Base-by-base conservation (phyloP, 2,113 vertebrate genomes). In the Paedocypris sp. region DNA sequence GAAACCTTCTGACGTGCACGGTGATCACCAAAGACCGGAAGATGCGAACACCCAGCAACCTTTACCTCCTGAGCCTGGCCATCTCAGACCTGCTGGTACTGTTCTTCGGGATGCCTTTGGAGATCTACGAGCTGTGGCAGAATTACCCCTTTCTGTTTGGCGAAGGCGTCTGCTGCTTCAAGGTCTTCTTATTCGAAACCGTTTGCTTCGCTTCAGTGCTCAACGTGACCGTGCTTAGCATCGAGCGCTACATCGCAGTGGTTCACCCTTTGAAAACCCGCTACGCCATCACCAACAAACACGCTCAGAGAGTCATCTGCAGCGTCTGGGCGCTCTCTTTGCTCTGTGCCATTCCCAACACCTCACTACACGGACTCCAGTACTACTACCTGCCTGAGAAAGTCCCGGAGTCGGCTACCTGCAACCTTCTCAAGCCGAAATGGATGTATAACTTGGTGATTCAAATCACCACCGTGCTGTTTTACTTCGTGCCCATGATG, bases 371-470 rank as follows among this genome's bases (percentile, higher is more conserved):
- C 3, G 86, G 84, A 28, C 73, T 88, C 60, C 79, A 75, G 71
- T 85, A 83, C 72, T 35, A 70, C 23, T 62, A 72, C 52, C 72
- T 85, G 16, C 84, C 83, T 2, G 79, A 82, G 41, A 76, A 25
- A 9, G 68, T 75, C 60, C 71, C 75, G 31, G 86, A 88, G 53
- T 87, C 86, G 1, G 82, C 86, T 32, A 85, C 81, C 15, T 88
- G 86, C 77, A 77, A 74, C 3, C 75, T 88, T 53, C 62, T 86
- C 7, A 82, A 83, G 41, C 83, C 86, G 3, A 39, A 82, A 54
- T 88, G 86, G 86, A 83, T 87, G 60, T 88, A 87, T 36, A 84
- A 86, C 65, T 68, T 86, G 66, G 75, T 86, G 19, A 82, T 88
- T 77, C 86, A 85, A 71, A 66, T 88, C 76, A 88, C 85, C 67